Evolutionary conservation across 1,140 invertebrate species (phyloP).

Genomic region (Bombus terrestris): DNA sequence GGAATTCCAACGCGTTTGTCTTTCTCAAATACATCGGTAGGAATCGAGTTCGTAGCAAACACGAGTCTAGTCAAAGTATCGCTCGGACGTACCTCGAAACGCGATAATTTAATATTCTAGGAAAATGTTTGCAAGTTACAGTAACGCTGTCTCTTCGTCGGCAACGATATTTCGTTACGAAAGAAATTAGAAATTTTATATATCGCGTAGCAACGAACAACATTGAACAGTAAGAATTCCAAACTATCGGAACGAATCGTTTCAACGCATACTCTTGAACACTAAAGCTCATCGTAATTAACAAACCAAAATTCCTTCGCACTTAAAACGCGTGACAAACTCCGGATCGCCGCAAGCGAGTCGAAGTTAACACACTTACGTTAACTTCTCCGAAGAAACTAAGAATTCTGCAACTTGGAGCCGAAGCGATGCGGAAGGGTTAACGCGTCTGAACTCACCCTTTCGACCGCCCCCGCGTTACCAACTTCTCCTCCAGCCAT

Average conservation of each 20-base stretch:
- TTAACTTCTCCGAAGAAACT: background rate
- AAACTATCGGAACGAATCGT: no score
- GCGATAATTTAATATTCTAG: no score
- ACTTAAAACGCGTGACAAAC: background rate
- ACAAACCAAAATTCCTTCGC: background rate
- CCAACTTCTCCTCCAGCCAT: constrained; percentile 5
- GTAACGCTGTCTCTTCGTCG: no score
- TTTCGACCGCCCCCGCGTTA: constrained; percentile 6
- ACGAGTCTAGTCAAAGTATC: background rate
- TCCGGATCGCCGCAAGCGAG: background rate
- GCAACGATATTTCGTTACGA: no score
- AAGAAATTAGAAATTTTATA: no score
- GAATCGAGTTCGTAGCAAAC: no score
- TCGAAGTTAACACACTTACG: constrained; percentile 1
- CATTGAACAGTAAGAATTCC: no score
- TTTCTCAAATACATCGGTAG: background rate
- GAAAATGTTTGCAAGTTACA: no score
- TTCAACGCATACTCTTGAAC: background rate
- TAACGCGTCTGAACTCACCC: constrained; percentile 14
- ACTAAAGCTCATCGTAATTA: background rate
- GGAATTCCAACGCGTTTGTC: background rate
- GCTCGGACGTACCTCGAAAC: background rate
- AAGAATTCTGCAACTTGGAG: background rate
- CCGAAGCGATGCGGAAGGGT: background rate
- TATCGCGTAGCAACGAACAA: no score